These are phyloP conservation scores for western clawed frog (Xenopus tropicalis) DNA, from an alignment of 2,113 vertebrate species.

Conservation along the genomic window DNA sequence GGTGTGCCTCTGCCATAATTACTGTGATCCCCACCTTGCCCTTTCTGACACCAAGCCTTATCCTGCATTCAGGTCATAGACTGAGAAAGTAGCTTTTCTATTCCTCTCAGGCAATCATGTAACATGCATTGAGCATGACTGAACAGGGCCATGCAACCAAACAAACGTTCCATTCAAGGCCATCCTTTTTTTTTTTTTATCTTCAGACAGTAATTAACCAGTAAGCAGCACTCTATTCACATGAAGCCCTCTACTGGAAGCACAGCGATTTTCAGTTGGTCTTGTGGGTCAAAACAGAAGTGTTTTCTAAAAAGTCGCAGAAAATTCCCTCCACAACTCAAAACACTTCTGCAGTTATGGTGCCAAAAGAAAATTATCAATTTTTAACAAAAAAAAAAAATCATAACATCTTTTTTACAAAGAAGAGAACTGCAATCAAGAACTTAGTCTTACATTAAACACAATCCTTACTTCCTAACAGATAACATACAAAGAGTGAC, in stretches of 20 bases:
- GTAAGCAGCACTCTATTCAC: conserved; percentile 53
- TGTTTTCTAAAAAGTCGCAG: conserved; percentile 37
- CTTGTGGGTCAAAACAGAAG: conserved; percentile 44
- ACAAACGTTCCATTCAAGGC: conserved; percentile 55
- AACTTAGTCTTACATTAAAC: too few species aligned
- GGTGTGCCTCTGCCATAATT: conserved; percentile 71
- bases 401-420: too few species aligned
- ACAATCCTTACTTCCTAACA: too few species aligned
- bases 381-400: too few species aligned
- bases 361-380: too few species aligned
- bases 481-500: too few species aligned
- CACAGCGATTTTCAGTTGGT: conserved; percentile 46
- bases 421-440: too few species aligned
- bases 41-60: conserved; percentile 75
- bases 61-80: conserved; percentile 78
- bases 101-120: conserved; percentile 65
- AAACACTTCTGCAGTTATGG: too few species aligned
- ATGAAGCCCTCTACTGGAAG: conserved; percentile 54
- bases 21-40: conserved; percentile 71
- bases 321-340: too few species aligned
- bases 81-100: conserved; percentile 65
- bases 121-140: conserved; percentile 60
- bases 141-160: conserved; percentile 52
- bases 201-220: conserved; percentile 53
- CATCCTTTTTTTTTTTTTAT: conserved; percentile 35